Base-by-base conservation (phyloP, 2,797 vertebrate genomes). In the Pterois miles region DNA sequence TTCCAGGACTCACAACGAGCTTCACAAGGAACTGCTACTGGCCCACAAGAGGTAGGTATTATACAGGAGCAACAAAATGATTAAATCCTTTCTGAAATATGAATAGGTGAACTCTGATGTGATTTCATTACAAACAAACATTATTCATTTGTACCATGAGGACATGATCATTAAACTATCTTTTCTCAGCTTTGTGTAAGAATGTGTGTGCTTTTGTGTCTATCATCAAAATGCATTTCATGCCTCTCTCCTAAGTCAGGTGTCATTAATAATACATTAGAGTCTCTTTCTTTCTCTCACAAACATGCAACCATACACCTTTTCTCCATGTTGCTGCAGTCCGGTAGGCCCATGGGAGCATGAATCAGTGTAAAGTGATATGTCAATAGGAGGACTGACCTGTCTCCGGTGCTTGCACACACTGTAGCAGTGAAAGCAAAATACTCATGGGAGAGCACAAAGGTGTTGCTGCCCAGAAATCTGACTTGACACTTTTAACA, bases 1-100 rank as follows among this genome's bases (percentile, higher is more conserved):
- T 6, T 89, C 93, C n/a, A 91, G 92, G 78, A 91, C 90, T 56
- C 95, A 96, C 68, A 94, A 95, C 22, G 93, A 94, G 79, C 94
- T 96, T 14, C 94, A 95, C 87, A 94, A 90, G 68, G 94, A 96
- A 58, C 88, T 96, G 53, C 87, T 96, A 0, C 87, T 95, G 78
- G 90, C 94, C 23, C 94, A 96, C 81, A 96, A 86, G 72, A 94
- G 93, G 95, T 95, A 91, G 75, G 91, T 46, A 66, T 14, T 22
- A 59, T 0, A 63, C 14, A 63, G 23, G 25, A 23, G 16, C 9
- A 18, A 56, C 25, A 48, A 8, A 50, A 20, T 1, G 1, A 2
- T 29, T 0, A 31, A 12, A 60, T 34, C 16, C 5, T 65, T 8
- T 65, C 16, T 5, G 2, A 53, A 27, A 31, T 25, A 46, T 31